These are phyloP conservation scores for Temnothorax curvispinosus DNA, from an alignment of 1,140 invertebrate genomes.

Conservation along the genomic window DNA sequence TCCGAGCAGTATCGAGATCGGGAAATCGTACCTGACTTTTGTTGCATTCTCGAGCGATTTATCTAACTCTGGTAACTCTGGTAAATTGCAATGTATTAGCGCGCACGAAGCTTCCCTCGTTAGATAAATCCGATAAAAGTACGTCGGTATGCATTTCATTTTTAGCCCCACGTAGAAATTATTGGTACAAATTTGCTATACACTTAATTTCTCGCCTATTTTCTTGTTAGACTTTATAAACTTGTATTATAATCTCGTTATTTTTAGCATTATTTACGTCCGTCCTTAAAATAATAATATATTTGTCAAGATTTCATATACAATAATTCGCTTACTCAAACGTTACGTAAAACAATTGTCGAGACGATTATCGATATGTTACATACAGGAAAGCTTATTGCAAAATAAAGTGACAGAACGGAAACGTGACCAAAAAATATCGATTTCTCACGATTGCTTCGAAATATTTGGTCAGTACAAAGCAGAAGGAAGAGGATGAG, in stretches of 20 bases:
- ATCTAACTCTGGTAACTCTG: background rate
- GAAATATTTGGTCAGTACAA: slow-evolving; percentile 14
- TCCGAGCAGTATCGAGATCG: slow-evolving; percentile 14
- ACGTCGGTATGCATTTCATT: background rate
- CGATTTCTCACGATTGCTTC: slow-evolving; percentile 54
- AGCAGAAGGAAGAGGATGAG: slow-evolving; percentile 36
- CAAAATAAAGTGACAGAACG: slow-evolving; percentile 3
- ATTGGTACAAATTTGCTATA: background rate
- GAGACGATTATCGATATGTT: background rate
- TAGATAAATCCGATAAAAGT: background rate
- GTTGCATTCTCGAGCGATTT: background rate
- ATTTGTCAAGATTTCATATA: background rate
- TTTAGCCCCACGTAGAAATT: background rate
- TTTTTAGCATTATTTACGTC: background rate
- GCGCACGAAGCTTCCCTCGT: background rate
- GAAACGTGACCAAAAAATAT: slow-evolving; percentile 22
- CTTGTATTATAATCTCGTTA: background rate
- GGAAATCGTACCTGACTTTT: slow-evolving; percentile 26
- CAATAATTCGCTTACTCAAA: background rate
- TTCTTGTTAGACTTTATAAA: background rate
- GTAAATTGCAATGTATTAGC: slow-evolving; percentile 4
- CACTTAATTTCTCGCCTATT: background rate
- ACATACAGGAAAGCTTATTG: background rate
- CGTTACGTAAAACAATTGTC: background rate
- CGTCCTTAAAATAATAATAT: background rate